phyloP scores from a whole-genome alignment of 2,113 vertebrate species.

The Geococcyx californianus region DNA sequence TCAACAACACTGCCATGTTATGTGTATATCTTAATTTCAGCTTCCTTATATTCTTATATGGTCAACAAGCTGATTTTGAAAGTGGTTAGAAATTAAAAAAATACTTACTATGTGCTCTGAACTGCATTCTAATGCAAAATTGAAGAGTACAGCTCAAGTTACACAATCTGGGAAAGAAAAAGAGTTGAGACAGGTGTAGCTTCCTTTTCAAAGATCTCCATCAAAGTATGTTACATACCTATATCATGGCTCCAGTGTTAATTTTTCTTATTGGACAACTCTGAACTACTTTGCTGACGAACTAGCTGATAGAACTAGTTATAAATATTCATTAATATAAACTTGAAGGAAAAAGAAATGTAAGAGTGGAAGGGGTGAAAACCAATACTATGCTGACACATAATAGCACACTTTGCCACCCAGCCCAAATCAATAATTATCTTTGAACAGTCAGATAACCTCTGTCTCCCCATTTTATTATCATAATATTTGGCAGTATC shows the following conservation, averaged over 20 bases:
- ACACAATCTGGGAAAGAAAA: neutral
- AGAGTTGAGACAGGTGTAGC: neutral
- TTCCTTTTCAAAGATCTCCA: neutral
- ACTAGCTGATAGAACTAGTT: neutral
- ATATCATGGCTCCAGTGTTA: neutral
- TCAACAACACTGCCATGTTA: neutral
- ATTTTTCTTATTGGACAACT: neutral
- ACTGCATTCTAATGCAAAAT: neutral
- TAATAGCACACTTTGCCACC: neutral
- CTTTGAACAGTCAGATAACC: neutral
- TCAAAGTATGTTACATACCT: neutral
- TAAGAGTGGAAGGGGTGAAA: accelerated
- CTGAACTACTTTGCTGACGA: neutral
- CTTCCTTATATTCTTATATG: neutral
- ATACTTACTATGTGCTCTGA: neutral
- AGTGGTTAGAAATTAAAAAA: neutral
- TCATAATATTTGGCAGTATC: neutral
- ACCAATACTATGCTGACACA: neutral
- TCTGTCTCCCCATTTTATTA: neutral
- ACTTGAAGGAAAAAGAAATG: neutral
- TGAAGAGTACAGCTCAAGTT: neutral
- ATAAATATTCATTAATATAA: neutral
- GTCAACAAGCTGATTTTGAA: neutral
- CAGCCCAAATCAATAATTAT: neutral
- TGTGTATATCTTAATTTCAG: neutral